Evolutionary conservation across 2,113 vertebrate species (phyloP).

Genomic region (Austrofundulus limnaeus): DNA sequence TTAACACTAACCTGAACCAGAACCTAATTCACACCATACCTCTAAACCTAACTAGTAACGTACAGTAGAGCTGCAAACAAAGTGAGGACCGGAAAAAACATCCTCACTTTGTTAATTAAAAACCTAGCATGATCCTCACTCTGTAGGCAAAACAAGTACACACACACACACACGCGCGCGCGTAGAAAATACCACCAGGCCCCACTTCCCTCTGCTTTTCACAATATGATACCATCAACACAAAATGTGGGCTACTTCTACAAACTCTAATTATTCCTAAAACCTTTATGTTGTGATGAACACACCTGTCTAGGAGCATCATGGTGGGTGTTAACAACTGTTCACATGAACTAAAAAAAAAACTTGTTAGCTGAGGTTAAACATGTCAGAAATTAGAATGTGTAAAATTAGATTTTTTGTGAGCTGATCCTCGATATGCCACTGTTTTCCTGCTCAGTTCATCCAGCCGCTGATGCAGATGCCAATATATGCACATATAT

Average conservation of each 20-base stretch:
- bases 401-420: background rate
- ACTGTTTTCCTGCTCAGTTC: background rate
- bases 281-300: too few species aligned
- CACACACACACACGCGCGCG: background rate
- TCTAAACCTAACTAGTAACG: too few species aligned
- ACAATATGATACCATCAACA: background rate
- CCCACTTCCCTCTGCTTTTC: too few species aligned
- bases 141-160: too few species aligned
- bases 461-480: conserved; percentile 2
- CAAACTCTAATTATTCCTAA: background rate
- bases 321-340: too few species aligned
- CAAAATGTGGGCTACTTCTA: background rate
- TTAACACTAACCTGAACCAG: too few species aligned
- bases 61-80: too few species aligned
- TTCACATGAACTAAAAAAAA: background rate
- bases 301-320: too few species aligned
- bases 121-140: too few species aligned
- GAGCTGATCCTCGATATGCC: background rate
- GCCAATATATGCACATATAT: conserved; percentile 16
- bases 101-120: too few species aligned
- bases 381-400: background rate
- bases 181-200: background rate
- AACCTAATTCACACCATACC: too few species aligned
- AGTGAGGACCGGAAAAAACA: too few species aligned
- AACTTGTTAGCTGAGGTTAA: background rate